phyloP scores from a whole-genome alignment of 30 jellyfish, hydroid and myxozoan species.

The Aurelia sp. region DNA sequence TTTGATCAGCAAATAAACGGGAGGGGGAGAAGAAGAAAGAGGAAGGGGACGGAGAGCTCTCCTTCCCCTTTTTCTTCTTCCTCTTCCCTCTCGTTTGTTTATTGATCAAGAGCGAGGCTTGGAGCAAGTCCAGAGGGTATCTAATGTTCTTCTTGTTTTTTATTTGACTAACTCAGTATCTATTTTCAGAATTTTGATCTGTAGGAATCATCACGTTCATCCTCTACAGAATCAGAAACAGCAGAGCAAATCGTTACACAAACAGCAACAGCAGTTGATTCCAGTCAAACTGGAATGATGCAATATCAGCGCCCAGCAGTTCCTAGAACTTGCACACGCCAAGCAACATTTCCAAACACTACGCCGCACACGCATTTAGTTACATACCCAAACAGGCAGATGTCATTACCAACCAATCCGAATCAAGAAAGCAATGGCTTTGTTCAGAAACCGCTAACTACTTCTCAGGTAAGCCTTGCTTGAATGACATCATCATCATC shows the following conservation, averaged over 20 bases:
- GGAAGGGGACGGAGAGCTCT: too few relatives aligned
- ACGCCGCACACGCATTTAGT: slow-evolving; percentile 36
- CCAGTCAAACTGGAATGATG: slow-evolving; percentile 43
- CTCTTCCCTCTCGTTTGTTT: too few relatives aligned
- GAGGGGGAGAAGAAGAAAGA: too few relatives aligned
- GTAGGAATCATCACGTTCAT: slow-evolving; percentile 26
- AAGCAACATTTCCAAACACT: slow-evolving; percentile 67
- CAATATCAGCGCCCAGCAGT: slow-evolving; percentile 54
- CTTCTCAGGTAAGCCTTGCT: slow-evolving; percentile 75
- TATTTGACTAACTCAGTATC: too few relatives aligned
- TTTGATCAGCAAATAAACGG: too few relatives aligned
- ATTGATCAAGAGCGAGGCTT: too few relatives aligned
- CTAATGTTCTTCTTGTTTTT: too few relatives aligned
- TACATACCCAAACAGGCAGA: slow-evolving; percentile 50
- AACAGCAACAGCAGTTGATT: not conserved
- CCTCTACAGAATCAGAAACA: slow-evolving; percentile 50
- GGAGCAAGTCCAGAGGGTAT: too few relatives aligned
- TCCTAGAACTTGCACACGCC: slow-evolving; percentile 49
- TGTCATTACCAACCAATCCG: slow-evolving; percentile 63
- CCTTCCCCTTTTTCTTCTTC: too few relatives aligned
- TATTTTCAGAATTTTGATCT: not conserved
- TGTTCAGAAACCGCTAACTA: slow-evolving; percentile 78
- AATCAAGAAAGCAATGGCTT: slow-evolving; percentile 41
- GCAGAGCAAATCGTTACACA: not conserved
- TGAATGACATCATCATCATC: too few relatives aligned